Base-by-base conservation (phyloP, 2,888 invertebrate genomes). In the Nemotelus nigrinus region DNA sequence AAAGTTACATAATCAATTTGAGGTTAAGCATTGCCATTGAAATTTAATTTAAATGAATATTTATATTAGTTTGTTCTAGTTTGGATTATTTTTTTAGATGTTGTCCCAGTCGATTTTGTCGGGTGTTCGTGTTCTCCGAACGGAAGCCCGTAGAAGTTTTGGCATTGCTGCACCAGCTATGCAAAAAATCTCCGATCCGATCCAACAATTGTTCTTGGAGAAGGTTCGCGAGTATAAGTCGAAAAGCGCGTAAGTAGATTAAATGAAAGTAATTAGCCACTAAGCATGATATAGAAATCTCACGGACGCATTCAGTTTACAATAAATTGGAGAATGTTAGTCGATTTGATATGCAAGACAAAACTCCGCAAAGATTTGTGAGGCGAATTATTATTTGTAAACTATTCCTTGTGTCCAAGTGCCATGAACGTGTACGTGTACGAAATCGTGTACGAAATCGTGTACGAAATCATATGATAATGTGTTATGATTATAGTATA, bases 161-260 rank as follows among this genome's bases (percentile, higher is more conserved):
- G 94, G 94, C 77, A 89, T 94, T 67, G 87, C 91, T 71, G 92
- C 93, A 63, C 92, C 93, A 70, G 89, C 88, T 48, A 84, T 92
- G 57, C 91, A 90, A 83, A 94, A 93, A 85, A 93, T 92, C 2
- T 88, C 90, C 2, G 98, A 98, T 86, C 97, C 98, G 3, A 95
- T 98, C 84, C 98, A 98, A 87, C 94, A 97, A 87, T 88, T 98
- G 72, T 98, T 98, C 87, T 86, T 98, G 57, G 95, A 97, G 82
- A 97, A 98, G 91, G 90, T 98, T 82, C 90, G 92, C 80, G 97
- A 97, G 88, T 98, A 96, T 89, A 93, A 92, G 85, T 89, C 92
- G 82, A 96, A 96, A 86, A 94, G 94, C 90, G 88, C 90, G 96
- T 96, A 90, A 89, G 93, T 90, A 82, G 25, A 25, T 25, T 25